Percentiles rank a stretch among this genome's conserved stretches.
Conservation (phyloP, 2,113 vertebrate species). For the Pseudolaguvia tuberculata region DNA sequence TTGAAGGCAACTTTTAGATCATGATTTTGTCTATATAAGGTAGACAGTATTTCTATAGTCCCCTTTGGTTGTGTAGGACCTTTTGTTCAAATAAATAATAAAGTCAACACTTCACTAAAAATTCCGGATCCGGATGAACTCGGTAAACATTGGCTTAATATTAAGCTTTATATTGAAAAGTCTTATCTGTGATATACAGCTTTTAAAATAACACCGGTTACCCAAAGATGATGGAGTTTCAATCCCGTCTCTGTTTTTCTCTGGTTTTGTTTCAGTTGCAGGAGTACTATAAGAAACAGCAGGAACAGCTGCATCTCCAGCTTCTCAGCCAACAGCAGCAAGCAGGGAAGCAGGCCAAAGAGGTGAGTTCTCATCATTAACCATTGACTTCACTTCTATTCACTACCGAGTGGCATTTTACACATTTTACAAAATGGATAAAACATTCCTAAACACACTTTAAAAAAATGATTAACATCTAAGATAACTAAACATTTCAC, state of each 20-base stretch:
- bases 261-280: constrained; percentile 74
- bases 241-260: constrained; percentile 17
- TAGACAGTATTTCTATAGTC: neutral
- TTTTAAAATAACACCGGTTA: constrained; percentile 6
- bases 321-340: constrained; percentile 92
- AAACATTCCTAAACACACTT: constrained; percentile 12
- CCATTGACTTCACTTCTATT: neutral
- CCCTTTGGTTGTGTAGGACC: neutral
- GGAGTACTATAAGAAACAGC: constrained; percentile 99
- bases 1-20: neutral
- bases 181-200: neutral
- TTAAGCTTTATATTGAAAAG: neutral
- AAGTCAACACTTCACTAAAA: neutral
- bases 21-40: neutral
- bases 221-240: neutral
- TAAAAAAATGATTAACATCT: neutral
- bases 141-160: neutral
- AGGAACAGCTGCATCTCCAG: constrained; percentile 97
- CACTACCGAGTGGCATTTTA: constrained; percentile 20
- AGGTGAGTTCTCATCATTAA: constrained; percentile 74
- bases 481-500: neutral
- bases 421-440: neutral
- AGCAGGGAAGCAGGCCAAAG: constrained; percentile 84
- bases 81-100: no score
- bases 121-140: neutral